Base-by-base conservation (phyloP, 1,140 invertebrate species). In the Hestina assimilis region DNA sequence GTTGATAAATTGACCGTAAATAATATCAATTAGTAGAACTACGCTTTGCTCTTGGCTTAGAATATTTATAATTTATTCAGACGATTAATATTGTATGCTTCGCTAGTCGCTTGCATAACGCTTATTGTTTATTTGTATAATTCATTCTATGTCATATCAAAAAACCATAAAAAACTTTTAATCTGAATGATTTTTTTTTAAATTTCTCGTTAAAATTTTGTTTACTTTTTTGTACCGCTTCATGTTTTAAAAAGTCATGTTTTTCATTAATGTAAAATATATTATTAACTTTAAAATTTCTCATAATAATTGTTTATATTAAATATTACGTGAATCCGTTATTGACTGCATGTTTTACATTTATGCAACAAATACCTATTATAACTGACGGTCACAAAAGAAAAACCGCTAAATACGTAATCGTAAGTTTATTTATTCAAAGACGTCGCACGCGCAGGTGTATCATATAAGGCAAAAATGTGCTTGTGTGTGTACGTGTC, bases 361-460 rank as follows among this genome's bases (percentile, higher is more conserved):
- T 66, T 56, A 47, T 54, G 66, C 59, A 69, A 64, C 66, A 50
- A 65, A 59, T 69, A 55, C 60, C 63, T 72, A 24, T 26, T 38
- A 43, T 59, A 70, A 60, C 43, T 38, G 33, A 57, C 45, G 43
- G 41, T 40, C 14, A 59, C 45, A 50, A 42, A 33, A 69, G 72
- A 75, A 79, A 72, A 78, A 76, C 75, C 70, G 56, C 72, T 54
- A 65, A 63, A 60, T 73, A 79, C 71, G 79, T 78, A 76, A 72
- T 66, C 35, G 51, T 43, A 57, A 66, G 72, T 74, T 77, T 79
- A 73, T 79, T 82, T 78, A 71, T 73, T 78, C 75, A 65, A 59
- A 41, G 67, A 67, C 54, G 43, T 59, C 66, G 66, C 68, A 67
- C 53, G 66, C 73, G 60, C 78, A 78, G 68, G 65, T 70, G 67